Base-by-base conservation (phyloP, 2,888 invertebrate genomes). In the Drosophila paranaensis region DNA sequence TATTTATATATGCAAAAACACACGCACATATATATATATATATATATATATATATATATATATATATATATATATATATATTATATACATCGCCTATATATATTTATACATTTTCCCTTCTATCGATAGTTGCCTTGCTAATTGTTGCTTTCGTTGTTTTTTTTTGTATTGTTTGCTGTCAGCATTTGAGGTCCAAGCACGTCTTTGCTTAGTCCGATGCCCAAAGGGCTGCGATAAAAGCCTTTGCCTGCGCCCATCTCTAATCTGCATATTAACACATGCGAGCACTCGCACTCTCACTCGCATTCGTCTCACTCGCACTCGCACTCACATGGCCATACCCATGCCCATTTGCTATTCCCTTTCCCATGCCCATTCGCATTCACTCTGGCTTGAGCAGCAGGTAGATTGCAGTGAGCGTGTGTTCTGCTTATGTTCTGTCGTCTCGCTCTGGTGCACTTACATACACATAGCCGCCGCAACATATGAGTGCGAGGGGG, bases 401-500 rank as follows among this genome's bases (percentile, higher is more conserved):
- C 56, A 33, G 39, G 14, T 39, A 25, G n/a, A 6, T 20, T 10
- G 30, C 25, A 16, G 43, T 27, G n/a, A 66, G 46, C 45, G 51
- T 53, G 51, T 46, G 57, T 74, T 20, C 20, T 20, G 46, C 45
- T 57, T 67, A 56, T 77, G 54, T 40, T 42, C 35, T 37, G 67
- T 50, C 25, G 40, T 60, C 45, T 57, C 60, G 39, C 63, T 70
- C 60, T 53, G 43, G 25, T 78, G 74, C 63, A 63, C 65, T 62
- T 71, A 63, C 33, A 27, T 30, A 48, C 3, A 6, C 30, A n/a
- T n/a, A 33, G 6, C 33, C 8, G 8, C 33, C 2, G 8, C 33
- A 0, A 33, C 33, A 45, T 65, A 70, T 68, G 68, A 69, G 73
- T 76, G 60, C 69, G 60, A 39, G 48, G 58, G 25, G 60, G 60